Evolutionary conservation across 1,140 invertebrate species (phyloP).

Genomic region (Lordiphosa stackelbergi): DNA sequence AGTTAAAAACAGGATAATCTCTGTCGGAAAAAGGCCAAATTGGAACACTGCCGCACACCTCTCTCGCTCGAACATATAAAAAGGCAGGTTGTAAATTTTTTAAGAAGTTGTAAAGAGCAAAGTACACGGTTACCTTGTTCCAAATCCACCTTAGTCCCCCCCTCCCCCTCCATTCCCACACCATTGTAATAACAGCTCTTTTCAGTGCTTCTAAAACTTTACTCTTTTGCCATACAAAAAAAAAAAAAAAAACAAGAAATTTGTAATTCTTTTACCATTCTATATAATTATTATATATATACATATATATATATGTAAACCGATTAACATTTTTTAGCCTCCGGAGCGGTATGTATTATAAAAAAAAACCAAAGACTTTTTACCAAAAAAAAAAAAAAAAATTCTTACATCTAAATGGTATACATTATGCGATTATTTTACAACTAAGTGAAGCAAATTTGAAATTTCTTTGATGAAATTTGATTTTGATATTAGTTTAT

Average conservation of each 20-base stretch:
- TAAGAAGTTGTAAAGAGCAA: too few species aligned
- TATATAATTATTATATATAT: conserved; percentile 14
- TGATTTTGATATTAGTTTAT: too few species aligned
- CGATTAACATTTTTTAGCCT: conserved; percentile 70
- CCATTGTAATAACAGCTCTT: conserved; percentile 73
- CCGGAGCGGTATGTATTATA: conserved; percentile 71
- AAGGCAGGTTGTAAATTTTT: too few species aligned
- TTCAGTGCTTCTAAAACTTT: conserved; percentile 70
- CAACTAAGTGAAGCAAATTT: too few species aligned
- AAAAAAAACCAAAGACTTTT: conserved; percentile 47
- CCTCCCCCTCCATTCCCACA: conserved; percentile 1
- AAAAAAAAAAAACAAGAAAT: conserved; percentile 31
- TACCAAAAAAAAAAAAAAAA: too few species aligned
- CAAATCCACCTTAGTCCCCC: too few species aligned
- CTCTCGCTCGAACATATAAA: too few species aligned
- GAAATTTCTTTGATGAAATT: not conserved
- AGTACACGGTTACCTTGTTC: too few species aligned
- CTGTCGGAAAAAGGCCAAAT: too few species aligned
- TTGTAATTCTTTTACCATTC: conserved; percentile 47
- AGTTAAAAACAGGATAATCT: too few species aligned
- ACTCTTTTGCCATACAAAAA: conserved; percentile 42
- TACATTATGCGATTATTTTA: conserved; percentile 33
- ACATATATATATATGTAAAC: conserved; percentile 39
- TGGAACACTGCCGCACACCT: too few species aligned
- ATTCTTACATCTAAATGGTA: conserved; percentile 24